Evolutionary conservation across 2,888 invertebrate genomes (phyloP), one percentile per base, ranked within the genome.

Genomic region (Magallana nippona): DNA sequence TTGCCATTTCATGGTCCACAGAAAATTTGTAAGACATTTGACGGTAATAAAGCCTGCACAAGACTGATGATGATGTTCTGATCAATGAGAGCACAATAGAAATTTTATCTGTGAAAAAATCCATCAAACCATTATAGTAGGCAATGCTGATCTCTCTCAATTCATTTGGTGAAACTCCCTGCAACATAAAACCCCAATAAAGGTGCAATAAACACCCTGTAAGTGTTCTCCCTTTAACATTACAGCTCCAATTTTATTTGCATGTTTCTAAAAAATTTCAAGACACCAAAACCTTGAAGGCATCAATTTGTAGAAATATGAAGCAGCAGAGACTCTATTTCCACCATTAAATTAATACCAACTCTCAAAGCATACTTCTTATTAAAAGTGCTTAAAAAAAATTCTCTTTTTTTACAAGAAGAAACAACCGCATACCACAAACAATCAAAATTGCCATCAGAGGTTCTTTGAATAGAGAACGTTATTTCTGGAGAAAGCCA

Each of bases 81-180:
- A 63, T 63, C 63, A 63, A 63, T 63, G 63, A 63, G 13, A 63
- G 32, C 13, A 63, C 63, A 63, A 63, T 63, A 63, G 63, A 63
- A 63, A 63, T 63, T 63, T 63, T 32, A 63, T 63, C 63, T 63
- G 22, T 63, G 27, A 63, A 63, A 63, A 63, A 63, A 63, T 63
- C 63, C 63, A 63, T 63, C 63, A 63, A 63, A 22, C 63, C 22
- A 22, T 63, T 63, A 63, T 63, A 22, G 8, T 8, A 27, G 63
- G 63, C 63, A 22, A 22, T 63, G 27, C 63, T 27, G 32, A 63
- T 63, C 63, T 63, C 63, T 63, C 63, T 63, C 63, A 63, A 63
- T 63, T 63, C 63, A 63, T 63, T 63, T 63, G 63, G 63, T 63
- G 63, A 63, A 63, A 63, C 63, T 63, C 63, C 22, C 63, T 63